These are phyloP conservation scores for Oryzaephilus surinamensis DNA, from an alignment of 1,140 invertebrate genomes.

Conservation along the genomic window DNA sequence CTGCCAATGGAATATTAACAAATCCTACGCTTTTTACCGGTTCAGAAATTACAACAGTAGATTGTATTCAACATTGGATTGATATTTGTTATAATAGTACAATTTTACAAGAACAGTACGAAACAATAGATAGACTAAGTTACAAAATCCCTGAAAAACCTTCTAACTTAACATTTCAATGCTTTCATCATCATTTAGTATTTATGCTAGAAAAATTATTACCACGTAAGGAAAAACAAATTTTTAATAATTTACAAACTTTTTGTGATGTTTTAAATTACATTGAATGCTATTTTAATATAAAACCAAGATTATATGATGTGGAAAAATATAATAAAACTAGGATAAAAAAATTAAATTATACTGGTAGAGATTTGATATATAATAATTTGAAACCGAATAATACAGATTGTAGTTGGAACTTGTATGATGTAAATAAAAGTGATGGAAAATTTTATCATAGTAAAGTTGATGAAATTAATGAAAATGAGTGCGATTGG, in stretches of 20 bases:
- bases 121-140: not conserved
- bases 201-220: slow-evolving; percentile 85
- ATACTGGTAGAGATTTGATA: slow-evolving; percentile 12
- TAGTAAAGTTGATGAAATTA: slow-evolving; percentile 11
- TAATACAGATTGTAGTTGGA: slow-evolving; percentile 3
- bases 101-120: slow-evolving; percentile 8
- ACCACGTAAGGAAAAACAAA: slow-evolving; percentile 52
- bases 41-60: slow-evolving; percentile 51
- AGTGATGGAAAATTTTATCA: slow-evolving; percentile 27
- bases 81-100: slow-evolving; percentile 47
- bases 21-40: slow-evolving; percentile 86
- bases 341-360: slow-evolving; percentile 19
- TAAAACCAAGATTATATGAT: slow-evolving; percentile 35
- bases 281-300: slow-evolving; percentile 47
- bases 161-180: slow-evolving; percentile 55
- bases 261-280: slow-evolving; percentile 61
- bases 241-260: slow-evolving; percentile 68
- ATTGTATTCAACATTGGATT: slow-evolving; percentile 81
- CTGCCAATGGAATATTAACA: slow-evolving; percentile 74
- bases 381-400: slow-evolving; percentile 20
- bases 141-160: slow-evolving; percentile 32
- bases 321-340: slow-evolving; percentile 28
- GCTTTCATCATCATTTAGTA: slow-evolving; percentile 87
- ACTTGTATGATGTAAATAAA: slow-evolving; percentile 12
- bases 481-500: slow-evolving; percentile 18